Evolutionary conservation across 2,888 invertebrate genomes (phyloP), one percentile per base, ranked within the genome.

Genomic region (Heliconius aoede): DNA sequence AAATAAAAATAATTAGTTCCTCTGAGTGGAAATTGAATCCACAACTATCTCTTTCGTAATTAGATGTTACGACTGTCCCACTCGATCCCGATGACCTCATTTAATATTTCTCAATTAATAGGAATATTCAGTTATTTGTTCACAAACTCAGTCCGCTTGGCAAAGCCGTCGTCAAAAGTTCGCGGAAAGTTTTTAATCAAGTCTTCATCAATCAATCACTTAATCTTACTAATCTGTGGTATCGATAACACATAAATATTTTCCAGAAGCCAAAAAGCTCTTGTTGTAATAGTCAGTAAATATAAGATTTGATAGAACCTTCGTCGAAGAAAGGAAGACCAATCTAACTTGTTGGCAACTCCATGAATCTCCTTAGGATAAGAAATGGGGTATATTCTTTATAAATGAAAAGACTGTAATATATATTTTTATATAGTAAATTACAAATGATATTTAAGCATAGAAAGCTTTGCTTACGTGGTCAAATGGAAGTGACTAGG

Each of bases 291-390:
- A 65, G 21, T 46, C 46, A 5, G 28, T 28, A 51, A 51, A 55
- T n/a, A 55, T 8, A 28, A n/a, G 28, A 21, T 21, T 51, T n/a
- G 28, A 51, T 68, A 68, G 5, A 55, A 55, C 30, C 46, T 13
- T 30, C 51, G 51, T n/a, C 51, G 28, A 32, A 30, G 51, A 74
- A 69, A 62, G 62, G 74, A 77, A 72, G 60, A 72, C 65, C 28
- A 46, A 67, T 72, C 65, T 21, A 75, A 75, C 72, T 78, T 72
- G 65, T 72, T 72, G 62, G 51, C 65, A 75, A 78, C 58, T 78
- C 40, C 40, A 78, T 78, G 72, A 72, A 78, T 68, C 72, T 74
- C 61, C 62, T 68, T 72, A 71, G 18, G 28, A 24, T 61, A 77
- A 69, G 61, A 75, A 69, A 55, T 24, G 40, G 18, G 32, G 9